Evolutionary conservation across 2,888 invertebrate species (phyloP), one percentile per base, ranked within the genome.

Genomic region (Drosophila mimetica): DNA sequence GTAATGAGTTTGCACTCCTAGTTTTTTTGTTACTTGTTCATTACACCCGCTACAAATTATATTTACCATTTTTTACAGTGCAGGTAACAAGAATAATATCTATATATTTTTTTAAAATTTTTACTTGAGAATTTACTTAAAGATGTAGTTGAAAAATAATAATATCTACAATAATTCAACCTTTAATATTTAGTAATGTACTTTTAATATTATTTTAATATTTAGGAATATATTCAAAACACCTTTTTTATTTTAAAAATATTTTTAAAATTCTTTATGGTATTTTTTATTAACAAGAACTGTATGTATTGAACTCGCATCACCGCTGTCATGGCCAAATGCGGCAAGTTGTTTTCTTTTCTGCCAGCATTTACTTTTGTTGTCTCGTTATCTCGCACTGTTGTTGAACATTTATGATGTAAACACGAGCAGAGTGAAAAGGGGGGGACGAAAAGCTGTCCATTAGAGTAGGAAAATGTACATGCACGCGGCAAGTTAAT

Each of bases 281-380:
- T 25, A 25, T 14, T n/a, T 13, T 8, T 25, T n/a, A n/a, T 42
- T 25, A 9, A 5, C 25, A 22, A 44, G 20, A 44, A 22, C 50
- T 53, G 70, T 41, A 28, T 67, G 69, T 69, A 77, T 64, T 79
- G 52, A 74, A 71, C 67, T 65, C 63, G n/a, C 46, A 50, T 28
- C 6, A 14, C 16, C 13, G 42, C 59, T 72, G 72, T 77, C 71
- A 79, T 76, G 77, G 74, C 77, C 77, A 76, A 79, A 74, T 66
- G 64, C 25, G 71, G 71, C 59, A 64, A 69, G 73, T 75, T 66
- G 77, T 64, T 71, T 75, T 58, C 28, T 32, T 59, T 54, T 55
- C 11, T 32, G 22, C 42, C 54, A 28, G 42, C 32, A 41, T 34
- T 57, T 52, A 13, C 14, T 59, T 54, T 50, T 65, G 50, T 46